Conservation (phyloP, 2,888 invertebrate genomes). For the Acronicta psi region DNA sequence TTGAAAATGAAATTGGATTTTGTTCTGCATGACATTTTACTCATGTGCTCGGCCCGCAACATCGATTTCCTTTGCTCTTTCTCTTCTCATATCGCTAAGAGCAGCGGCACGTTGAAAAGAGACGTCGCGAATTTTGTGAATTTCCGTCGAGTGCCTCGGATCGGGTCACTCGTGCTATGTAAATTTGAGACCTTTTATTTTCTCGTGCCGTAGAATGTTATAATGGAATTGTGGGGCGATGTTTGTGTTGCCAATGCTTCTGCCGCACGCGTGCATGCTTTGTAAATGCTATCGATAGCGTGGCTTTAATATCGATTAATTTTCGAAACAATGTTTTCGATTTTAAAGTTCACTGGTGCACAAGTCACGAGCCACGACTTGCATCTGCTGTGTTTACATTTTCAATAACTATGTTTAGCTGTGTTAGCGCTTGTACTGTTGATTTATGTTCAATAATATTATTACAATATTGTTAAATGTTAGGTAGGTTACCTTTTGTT, state of each 20-base stretch:
- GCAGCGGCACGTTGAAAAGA: slow-evolving; percentile 67
- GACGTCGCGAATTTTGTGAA: slow-evolving; percentile 67
- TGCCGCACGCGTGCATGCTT: slow-evolving; percentile 70
- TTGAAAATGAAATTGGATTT: slow-evolving; percentile 77
- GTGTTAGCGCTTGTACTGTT: slow-evolving; percentile 59
- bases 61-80: slow-evolving; percentile 68
- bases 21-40: slow-evolving; percentile 79
- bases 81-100: slow-evolving; percentile 55
- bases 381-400: slow-evolving; percentile 63
- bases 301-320: slow-evolving; percentile 71
- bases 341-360: slow-evolving; percentile 71
- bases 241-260: slow-evolving; percentile 71
- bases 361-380: slow-evolving; percentile 64
- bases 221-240: slow-evolving; percentile 74
- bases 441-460: slow-evolving; percentile 51
- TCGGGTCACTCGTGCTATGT: slow-evolving; percentile 77
- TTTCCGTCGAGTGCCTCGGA: slow-evolving; percentile 62
- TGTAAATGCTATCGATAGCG: slow-evolving; percentile 60
- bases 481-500: slow-evolving; percentile 30
- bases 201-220: slow-evolving; percentile 72
- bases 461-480: slow-evolving; percentile 40
- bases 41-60: slow-evolving; percentile 70
- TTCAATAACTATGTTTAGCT: slow-evolving; percentile 62
- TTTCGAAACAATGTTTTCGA: slow-evolving; percentile 71
- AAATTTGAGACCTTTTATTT: slow-evolving; percentile 81